Evolutionary conservation across 2,888 invertebrate species (phyloP), one percentile per base, ranked within the genome.

Genomic region (Lasioglossum oenotherae): DNA sequence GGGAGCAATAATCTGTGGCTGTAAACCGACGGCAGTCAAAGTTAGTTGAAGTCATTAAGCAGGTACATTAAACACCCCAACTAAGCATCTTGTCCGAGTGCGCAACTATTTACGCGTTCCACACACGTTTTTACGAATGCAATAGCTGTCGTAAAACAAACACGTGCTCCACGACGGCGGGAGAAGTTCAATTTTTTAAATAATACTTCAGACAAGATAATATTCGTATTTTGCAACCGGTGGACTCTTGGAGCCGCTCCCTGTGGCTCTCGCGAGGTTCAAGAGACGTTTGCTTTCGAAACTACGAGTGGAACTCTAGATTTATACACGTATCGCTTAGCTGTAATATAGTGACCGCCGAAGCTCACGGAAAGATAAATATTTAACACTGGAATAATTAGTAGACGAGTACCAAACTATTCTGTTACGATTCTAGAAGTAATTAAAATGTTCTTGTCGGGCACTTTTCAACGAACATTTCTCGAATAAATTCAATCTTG

Each of bases 1-100:
- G 78, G 77, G 69, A 75, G 82, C 82, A 82, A 81, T 86, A 84
- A 88, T 74, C 78, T 76, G 27, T 81, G 77, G 76, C 79, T 81
- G 88, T 88, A 88, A 88, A 84, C 77, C 82, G 76, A 74, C 31
- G 73, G 71, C 71, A 49, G 49, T 49, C 49, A 23, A 49, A 49
- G 49, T 49, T 49, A 49, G 49, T 49, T 23, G 19, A 49, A 49
- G 49, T 23, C 49, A 49, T 49, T 49, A 49, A 49, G 49, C 49
- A 49, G 19, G 49, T 23, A 49, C 49, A 49, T 49, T 49, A 49
- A 49, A 49, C 49, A 23, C 49, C 49, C 49, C 49, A 49, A 49
- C 19, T 6, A 23, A 19, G 49, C 49, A 49, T 49, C 49, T 49
- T 49, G 49, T 49, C 49, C 49, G 49, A 23, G 49, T 49, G 49